Evolutionary conservation across 2,113 vertebrate genomes (phyloP).

Genomic region (Coryphaenoides rupestris): DNA sequence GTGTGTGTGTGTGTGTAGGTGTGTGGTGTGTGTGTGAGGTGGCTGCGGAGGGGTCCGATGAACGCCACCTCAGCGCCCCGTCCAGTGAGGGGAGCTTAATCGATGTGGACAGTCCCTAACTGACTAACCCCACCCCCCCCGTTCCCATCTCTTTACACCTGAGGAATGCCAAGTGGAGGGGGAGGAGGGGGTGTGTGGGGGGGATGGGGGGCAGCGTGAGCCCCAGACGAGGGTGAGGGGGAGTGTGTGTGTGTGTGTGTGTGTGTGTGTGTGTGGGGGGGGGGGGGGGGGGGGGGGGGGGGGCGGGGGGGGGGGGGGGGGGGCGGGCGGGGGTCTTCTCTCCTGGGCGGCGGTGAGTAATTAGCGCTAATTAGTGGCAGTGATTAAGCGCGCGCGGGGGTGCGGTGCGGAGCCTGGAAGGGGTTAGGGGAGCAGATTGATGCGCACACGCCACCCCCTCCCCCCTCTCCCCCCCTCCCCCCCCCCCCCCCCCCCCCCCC

Average conservation of each 20-base stretch:
- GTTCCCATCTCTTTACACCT: conserved; percentile 20
- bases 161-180: conserved; percentile 46
- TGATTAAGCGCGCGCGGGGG: conserved; percentile 79
- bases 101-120: conserved; percentile 80
- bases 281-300: background rate
- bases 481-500: no score
- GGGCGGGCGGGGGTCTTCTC: conserved; percentile 16
- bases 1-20: no score
- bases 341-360: conserved; percentile 66
- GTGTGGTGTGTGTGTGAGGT: no score
- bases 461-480: conserved; percentile 52
- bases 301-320: conserved; percentile 18
- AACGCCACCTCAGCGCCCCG: no score
- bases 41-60: conserved; percentile 83
- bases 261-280: background rate
- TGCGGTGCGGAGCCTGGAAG: conserved; percentile 69
- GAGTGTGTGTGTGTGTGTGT: background rate
- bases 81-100: conserved; percentile 75
- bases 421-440: conserved; percentile 73
- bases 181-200: background rate
- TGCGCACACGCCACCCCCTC: conserved; percentile 62
- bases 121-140: conserved; percentile 39
- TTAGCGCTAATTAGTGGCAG: conserved; percentile 82
- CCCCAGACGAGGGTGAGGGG: conserved; percentile 18
- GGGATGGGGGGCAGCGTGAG: conserved; percentile 24